Conservation (phyloP, 2,888 invertebrate species). For the Lottia scabra region DNA sequence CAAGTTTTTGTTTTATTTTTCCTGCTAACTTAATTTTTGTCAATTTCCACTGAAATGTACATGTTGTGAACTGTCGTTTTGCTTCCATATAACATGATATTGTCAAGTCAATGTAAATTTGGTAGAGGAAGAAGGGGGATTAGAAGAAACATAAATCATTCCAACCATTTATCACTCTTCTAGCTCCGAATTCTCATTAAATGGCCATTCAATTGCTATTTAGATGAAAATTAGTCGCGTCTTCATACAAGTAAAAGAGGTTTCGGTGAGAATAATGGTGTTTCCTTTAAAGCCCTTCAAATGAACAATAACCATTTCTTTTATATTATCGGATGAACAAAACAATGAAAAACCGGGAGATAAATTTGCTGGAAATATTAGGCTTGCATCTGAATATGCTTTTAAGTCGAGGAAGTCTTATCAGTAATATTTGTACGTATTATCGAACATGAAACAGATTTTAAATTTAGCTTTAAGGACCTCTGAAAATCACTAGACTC, state of each 20-base stretch:
- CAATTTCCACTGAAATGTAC: slow-evolving; percentile 1
- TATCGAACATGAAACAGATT: slow-evolving; percentile 9
- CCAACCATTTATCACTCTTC: slow-evolving; percentile 35
- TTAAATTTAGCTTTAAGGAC: not conserved
- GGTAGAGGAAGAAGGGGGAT: slow-evolving; percentile 27
- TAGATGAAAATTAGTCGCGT: slow-evolving; percentile 36
- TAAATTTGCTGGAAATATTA: slow-evolving; percentile 1
- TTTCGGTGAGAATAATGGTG: slow-evolving; percentile 14
- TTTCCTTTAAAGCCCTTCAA: slow-evolving; percentile 16
- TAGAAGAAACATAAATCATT: slow-evolving; percentile 38
- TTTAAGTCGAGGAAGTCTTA: not conserved
- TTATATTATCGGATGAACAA: not conserved
- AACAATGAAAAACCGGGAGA: not conserved
- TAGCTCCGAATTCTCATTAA: slow-evolving; percentile 35
- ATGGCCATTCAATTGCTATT: slow-evolving; percentile 38
- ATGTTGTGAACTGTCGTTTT: not conserved
- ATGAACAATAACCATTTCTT: slow-evolving; percentile 17
- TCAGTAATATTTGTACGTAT: not conserved
- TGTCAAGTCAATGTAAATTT: slow-evolving; percentile 27
- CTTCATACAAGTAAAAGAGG: slow-evolving; percentile 25
- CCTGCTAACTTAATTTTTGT: slow-evolving; percentile 2
- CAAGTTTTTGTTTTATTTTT: not conserved
- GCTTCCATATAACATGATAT: not conserved
- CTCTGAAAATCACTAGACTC: slow-evolving; percentile 6
- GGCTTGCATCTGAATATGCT: slow-evolving; percentile 10